Base-by-base conservation (phyloP, 2,797 vertebrate genomes). In the Aplochiton taeniatus region DNA sequence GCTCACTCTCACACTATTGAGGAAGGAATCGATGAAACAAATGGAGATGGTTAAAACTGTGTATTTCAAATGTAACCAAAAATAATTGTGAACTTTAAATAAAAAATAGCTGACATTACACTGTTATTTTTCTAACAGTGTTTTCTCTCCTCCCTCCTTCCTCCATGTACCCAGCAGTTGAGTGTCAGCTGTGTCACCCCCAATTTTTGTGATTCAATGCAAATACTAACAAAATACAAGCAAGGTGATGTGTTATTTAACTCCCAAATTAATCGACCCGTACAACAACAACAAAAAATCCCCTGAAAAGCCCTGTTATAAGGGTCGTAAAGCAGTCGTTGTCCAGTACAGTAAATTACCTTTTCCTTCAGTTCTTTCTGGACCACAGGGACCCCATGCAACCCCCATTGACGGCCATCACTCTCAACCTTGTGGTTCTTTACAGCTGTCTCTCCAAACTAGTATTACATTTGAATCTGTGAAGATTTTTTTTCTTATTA, bases 1-100 rank as follows among this genome's bases (percentile, higher is more conserved):
- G 79, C 86, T 83, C 68, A 76, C 75, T 70, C 83, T 80, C 56
- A 77, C 69, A 66, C 68, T 44, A 51, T n/a, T 76, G 69, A 78
- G 83, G 80, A 62, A 66, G 51, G 54, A 54, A 86, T 89, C 87
- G 79, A 87, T 88, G 72, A 75, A 77, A 81, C 76, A 85, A 87
- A 89, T 77, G 60, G 72, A 58, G 70, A 65, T 63, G 76, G 80
- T 86, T 72, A 81, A 76, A 65, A 70, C 54, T 67, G 56, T 71
- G 65, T 78, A 79, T 77, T 49, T 71, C 53, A 73, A 65, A 74
- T 52, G n/a, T 31, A 31, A 31, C 31, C 31, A 31, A 31, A 31
- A 31, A 31, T 31, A 31, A 31, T n/a, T n/a, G n/a, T n/a, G n/a
- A n/a, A n/a, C n/a, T n/a, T n/a, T n/a, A n/a, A n/a, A n/a, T n/a